Percentiles rank a stretch among this genome's conserved stretches.
Conservation (phyloP, 2,888 invertebrate species). For the Drosophila rellima region DNA sequence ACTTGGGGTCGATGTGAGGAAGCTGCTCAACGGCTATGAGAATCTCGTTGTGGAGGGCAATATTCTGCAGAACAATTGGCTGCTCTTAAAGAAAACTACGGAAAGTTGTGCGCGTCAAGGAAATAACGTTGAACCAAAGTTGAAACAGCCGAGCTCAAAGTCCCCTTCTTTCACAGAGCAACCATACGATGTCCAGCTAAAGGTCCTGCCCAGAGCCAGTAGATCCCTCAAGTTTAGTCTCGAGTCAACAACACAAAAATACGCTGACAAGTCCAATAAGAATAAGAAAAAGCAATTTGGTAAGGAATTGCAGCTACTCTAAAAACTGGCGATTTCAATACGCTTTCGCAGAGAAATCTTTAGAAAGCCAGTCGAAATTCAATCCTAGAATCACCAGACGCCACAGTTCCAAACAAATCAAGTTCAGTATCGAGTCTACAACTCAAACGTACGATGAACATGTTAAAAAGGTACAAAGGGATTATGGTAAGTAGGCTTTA, state of each 20-base stretch:
- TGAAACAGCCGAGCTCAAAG: conserved; percentile 46
- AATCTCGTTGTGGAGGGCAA: conserved; percentile 60
- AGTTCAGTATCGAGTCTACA: conserved; percentile 1
- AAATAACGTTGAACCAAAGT: conserved; percentile 21
- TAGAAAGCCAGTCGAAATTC: conserved; percentile 1
- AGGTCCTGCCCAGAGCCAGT: background rate
- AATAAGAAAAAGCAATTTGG: conserved; percentile 8
- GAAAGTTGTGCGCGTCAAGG: conserved; percentile 58
- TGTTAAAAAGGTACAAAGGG: background rate
- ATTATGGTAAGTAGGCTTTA: conserved; percentile 4
- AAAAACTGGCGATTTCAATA: conserved; percentile 9
- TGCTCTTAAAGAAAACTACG: conserved; percentile 50
- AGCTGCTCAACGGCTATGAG: conserved; percentile 61
- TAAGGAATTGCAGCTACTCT: conserved; percentile 13
- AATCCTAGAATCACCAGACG: background rate
- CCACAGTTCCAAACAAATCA: conserved; percentile 4
- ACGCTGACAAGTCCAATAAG: background rate
- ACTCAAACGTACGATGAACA: background rate
- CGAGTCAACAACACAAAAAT: background rate
- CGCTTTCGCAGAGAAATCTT: conserved; percentile 15
- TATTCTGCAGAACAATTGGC: conserved; percentile 59
- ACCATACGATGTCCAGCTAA: background rate
- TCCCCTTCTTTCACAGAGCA: conserved; percentile 53
- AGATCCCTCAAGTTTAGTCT: background rate
- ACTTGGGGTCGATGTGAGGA: conserved; percentile 59